Evolutionary conservation across 2,113 vertebrate species (phyloP), one percentile per base, ranked within the genome.

Genomic region (Scophthalmus maximus): DNA sequence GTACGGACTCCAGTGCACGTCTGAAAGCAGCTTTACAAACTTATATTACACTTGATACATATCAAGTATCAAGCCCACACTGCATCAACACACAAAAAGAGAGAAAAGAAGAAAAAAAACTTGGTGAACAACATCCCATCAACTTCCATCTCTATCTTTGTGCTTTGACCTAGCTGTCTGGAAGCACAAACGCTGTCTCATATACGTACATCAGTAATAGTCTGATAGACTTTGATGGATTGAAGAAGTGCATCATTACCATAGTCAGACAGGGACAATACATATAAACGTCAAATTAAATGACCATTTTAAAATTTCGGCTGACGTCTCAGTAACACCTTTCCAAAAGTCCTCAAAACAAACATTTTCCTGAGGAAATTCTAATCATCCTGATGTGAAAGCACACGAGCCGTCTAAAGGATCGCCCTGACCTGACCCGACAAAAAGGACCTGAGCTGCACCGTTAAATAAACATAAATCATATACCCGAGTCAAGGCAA

Each of bases 391-490:
- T 64, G 12, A 75, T 73, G 68, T 58, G 74, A 76, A 78, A 66
- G 65, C 50, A 61, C 73, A 52, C 53, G 60, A 68, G 70, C 64
- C 23, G 50, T 73, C 68, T 85, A 71, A 88, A 80, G 42, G 73
- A 87, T 80, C 57, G 81, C 72, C 42, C 32, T 83, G 86, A 87
- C 87, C 85, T 65, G 73, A 76, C 81, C 90, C 73, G 76, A 88
- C 81, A 68, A 59, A 70, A 86, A 76, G 73, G 69, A 82, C 85
- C 76, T 9, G 80, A 68, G 85, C 83, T 55, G 82, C 78, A 64
- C 76, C 34, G 84, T 90, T 92, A 89, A 91, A 91, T 89, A 91
- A 91, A 89, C 87, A 91, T 90, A 87, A 82, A 89, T 89, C 89
- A 88, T 85, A 88, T 25, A 79, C 75, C 50, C 82, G 58, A 73